Evolutionary conservation across 1,140 invertebrate species (phyloP).

Genomic region (Carposina sasakii): DNA sequence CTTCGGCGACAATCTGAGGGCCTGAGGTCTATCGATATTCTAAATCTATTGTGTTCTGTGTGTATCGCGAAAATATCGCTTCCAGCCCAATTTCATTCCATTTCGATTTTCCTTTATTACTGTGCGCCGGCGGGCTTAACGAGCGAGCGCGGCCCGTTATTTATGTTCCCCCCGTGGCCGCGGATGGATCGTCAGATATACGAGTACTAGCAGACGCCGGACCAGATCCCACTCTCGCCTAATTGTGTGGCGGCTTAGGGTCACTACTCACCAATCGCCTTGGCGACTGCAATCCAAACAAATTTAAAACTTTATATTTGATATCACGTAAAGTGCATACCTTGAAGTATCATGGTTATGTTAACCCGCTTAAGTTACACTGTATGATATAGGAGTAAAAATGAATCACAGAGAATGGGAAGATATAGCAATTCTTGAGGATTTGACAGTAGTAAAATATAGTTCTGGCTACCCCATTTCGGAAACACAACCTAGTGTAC

Average conservation of each 20-base stretch:
- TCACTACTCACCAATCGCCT: too few relatives aligned
- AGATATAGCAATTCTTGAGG: too few relatives aligned
- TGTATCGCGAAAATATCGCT: conserved; percentile 67
- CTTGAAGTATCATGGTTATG: too few relatives aligned
- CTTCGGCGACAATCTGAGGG: conserved; percentile 40
- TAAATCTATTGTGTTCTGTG: conserved; percentile 61
- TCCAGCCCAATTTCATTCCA: conserved; percentile 69
- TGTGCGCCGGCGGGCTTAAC: conserved; percentile 66
- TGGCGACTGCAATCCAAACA: too few relatives aligned
- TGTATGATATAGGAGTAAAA: too few relatives aligned
- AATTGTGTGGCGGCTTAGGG: conserved; percentile 61
- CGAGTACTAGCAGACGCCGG: conserved; percentile 56
- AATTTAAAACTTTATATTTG: too few relatives aligned
- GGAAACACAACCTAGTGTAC: too few relatives aligned
- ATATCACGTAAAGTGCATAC: too few relatives aligned
- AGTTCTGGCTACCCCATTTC: too few relatives aligned
- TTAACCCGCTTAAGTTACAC: too few relatives aligned
- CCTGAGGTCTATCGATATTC: conserved; percentile 53
- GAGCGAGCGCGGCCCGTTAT: conserved; percentile 62
- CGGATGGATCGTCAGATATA: conserved; percentile 64
- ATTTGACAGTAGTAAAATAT: too few relatives aligned
- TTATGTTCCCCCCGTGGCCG: conserved; percentile 68
- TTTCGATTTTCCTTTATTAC: conserved; percentile 72
- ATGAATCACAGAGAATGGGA: too few relatives aligned
- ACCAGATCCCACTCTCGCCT: conserved; percentile 57